These are phyloP conservation scores for Todus mexicanus DNA, from an alignment of 2,797 vertebrate genomes.

Conservation along the genomic window DNA sequence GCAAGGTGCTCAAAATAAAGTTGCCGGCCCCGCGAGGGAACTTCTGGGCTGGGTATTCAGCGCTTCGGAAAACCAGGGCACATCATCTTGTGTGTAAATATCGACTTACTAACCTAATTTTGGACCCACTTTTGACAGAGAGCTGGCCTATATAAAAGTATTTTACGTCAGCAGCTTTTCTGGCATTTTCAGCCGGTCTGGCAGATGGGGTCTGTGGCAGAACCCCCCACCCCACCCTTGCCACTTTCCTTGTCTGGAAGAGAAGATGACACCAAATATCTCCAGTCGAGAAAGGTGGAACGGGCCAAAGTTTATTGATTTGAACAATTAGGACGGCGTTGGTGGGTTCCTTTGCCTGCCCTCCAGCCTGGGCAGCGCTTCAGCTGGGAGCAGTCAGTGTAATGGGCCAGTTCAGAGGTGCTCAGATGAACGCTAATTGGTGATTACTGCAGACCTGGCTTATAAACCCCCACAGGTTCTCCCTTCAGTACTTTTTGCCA, in stretches of 20 bases:
- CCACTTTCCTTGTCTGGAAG: not conserved
- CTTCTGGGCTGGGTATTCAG: slow-evolving; percentile 4
- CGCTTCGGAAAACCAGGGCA: not conserved
- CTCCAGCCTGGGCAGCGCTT: not conserved
- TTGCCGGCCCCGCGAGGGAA: not conserved
- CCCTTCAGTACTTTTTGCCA: not conserved
- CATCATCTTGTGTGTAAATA: not conserved
- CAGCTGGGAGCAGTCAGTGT: not conserved
- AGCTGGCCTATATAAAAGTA: not conserved
- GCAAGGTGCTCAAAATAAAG: slow-evolving; percentile 6
- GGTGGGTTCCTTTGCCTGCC: not conserved
- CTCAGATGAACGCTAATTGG: not conserved
- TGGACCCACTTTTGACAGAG: not conserved
- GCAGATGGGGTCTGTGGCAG: not conserved
- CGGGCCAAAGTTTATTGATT: not conserved
- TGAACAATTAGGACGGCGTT: not conserved
- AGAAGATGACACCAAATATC: not conserved
- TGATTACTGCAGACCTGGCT: not conserved
- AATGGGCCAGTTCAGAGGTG: not conserved
- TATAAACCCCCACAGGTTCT: not conserved
- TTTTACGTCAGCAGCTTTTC: not conserved
- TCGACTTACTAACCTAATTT: slow-evolving; percentile 41
- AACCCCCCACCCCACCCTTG: not conserved
- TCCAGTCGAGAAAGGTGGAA: not conserved
- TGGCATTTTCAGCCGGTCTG: fast-evolving